phyloP scores from a whole-genome alignment of 2,113 vertebrate genomes.

The Tiliqua scincoides region DNA sequence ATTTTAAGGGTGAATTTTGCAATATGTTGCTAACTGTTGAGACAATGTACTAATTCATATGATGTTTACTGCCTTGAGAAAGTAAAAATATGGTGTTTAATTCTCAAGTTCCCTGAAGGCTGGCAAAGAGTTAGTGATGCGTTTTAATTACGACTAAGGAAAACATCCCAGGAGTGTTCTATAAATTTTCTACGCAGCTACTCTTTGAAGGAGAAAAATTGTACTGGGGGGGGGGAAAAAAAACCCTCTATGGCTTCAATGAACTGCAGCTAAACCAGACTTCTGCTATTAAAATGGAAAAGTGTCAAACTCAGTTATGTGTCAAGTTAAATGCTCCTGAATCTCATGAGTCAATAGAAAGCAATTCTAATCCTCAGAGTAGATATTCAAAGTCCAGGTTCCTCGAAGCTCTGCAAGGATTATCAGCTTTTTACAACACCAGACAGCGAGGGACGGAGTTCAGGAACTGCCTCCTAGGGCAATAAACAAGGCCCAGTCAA shows the following conservation, averaged over 20 bases:
- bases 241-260: not conserved
- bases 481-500: too few species aligned
- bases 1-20: not conserved
- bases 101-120: slow-evolving; percentile 14
- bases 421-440: not conserved
- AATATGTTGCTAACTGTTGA: not conserved
- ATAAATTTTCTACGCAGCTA: slow-evolving; percentile 13
- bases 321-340: not conserved
- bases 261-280: not conserved
- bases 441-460: not conserved
- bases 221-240: not conserved
- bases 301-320: not conserved
- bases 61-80: slow-evolving; percentile 38
- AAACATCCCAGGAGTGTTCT: not conserved
- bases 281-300: not conserved
- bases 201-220: not conserved
- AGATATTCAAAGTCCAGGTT: not conserved
- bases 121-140: slow-evolving; percentile 18
- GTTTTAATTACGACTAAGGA: slow-evolving; percentile 28
- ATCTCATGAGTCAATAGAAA: not conserved
- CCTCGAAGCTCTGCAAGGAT: too few species aligned
- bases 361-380: not conserved
- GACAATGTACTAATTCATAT: slow-evolving; percentile 55
- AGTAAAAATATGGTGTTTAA: not conserved
- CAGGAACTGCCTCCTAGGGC: not conserved